These are phyloP conservation scores for Neostethus bicornis DNA, from an alignment of 2,797 vertebrate genomes.

Conservation along the genomic window DNA sequence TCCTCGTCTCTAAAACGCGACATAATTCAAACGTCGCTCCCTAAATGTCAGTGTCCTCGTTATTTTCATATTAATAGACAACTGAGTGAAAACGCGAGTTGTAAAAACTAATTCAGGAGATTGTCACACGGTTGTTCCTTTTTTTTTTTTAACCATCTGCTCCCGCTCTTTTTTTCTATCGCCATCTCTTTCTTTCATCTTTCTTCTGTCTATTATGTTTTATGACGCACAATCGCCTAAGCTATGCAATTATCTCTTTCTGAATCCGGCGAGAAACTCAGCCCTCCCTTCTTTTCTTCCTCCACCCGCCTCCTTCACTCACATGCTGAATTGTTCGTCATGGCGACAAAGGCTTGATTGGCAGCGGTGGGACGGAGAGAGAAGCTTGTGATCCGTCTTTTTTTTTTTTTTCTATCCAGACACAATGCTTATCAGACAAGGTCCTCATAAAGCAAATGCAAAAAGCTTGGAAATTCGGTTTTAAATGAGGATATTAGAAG, in stretches of 20 bases:
- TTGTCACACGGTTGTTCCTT: not conserved
- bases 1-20: not conserved
- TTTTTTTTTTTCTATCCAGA: too few species aligned
- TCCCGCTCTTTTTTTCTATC: slow-evolving; percentile 9
- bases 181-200: slow-evolving; percentile 28
- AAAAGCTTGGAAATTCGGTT: not conserved
- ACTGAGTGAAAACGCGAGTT: not conserved
- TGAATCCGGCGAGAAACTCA: slow-evolving; percentile 46
- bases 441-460: not conserved
- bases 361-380: slow-evolving; percentile 47
- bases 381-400: slow-evolving; percentile 27
- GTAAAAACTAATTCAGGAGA: not conserved
- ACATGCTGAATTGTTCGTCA: slow-evolving; percentile 60
- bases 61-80: not conserved
- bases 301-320: slow-evolving; percentile 57
- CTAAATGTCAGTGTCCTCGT: not conserved
- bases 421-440: not conserved
- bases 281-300: slow-evolving; percentile 19
- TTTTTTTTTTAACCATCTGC: not conserved
- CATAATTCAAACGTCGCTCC: not conserved
- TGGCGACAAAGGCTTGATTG: slow-evolving; percentile 47
- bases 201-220: slow-evolving; percentile 38
- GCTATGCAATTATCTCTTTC: slow-evolving; percentile 60
- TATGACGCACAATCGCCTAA: slow-evolving; percentile 38
- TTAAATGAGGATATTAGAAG: too few species aligned